phyloP scores from a whole-genome alignment of 2,113 vertebrate genomes.

The Neogobius melanostomus region DNA sequence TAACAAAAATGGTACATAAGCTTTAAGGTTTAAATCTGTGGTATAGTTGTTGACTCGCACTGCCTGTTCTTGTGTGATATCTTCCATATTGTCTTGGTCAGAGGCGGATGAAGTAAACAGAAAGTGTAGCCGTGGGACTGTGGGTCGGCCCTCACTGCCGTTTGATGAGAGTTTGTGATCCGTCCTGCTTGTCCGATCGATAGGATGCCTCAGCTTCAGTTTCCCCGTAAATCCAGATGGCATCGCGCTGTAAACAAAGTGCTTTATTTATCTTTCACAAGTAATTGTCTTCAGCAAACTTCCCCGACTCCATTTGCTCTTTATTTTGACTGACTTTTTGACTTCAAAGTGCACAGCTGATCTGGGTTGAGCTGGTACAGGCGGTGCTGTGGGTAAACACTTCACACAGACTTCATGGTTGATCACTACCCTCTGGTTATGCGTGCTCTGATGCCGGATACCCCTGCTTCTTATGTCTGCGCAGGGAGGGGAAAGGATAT shows the following conservation, averaged over 20 bases:
- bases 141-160: not conserved
- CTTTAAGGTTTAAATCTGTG: not conserved
- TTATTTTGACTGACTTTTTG: constrained; percentile 45
- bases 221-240: constrained; percentile 30
- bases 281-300: constrained; percentile 25
- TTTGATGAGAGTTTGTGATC: constrained; percentile 21
- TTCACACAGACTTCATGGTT: constrained; percentile 41
- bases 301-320: constrained; percentile 30
- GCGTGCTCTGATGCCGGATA: constrained; percentile 3
- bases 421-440: constrained; percentile 30
- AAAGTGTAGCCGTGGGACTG: constrained; percentile 11
- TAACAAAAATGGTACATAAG: no score
- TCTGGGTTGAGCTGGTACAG: constrained; percentile 34
- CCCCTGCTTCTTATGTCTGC: not conserved
- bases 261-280: constrained; percentile 28
- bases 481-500: not conserved
- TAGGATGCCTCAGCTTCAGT: constrained; percentile 10
- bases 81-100: not conserved
- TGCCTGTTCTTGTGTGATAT: constrained; percentile 6
- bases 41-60: no score
- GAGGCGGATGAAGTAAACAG: constrained; percentile 27
- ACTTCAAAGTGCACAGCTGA: constrained; percentile 46
- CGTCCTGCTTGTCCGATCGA: constrained; percentile 13
- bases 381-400: constrained; percentile 43
- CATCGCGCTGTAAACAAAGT: constrained; percentile 34